phyloP scores from a whole-genome alignment of 2,888 invertebrate genomes.

The Megaustenia siamemsis region DNA sequence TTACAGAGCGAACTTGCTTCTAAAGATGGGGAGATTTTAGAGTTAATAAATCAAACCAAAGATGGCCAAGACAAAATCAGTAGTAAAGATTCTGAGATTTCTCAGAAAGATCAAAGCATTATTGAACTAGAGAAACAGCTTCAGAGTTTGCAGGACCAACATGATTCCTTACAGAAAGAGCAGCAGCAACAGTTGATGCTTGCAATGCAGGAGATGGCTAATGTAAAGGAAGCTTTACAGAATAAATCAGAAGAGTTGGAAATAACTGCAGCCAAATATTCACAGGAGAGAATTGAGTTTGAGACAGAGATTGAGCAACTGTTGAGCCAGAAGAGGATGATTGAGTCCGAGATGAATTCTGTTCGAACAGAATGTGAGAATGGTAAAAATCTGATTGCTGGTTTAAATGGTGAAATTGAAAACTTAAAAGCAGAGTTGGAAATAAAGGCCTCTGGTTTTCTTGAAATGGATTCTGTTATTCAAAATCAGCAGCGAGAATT shows the following conservation, averaged over 20 bases:
- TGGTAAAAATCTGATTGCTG: neutral
- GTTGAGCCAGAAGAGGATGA: neutral
- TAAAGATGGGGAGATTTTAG: constrained; percentile 23
- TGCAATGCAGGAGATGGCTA: neutral
- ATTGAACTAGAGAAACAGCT: constrained; percentile 22
- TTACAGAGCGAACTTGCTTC: neutral
- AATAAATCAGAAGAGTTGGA: constrained; percentile 27
- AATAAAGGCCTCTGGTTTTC: neutral
- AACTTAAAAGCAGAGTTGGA: constrained; percentile 29
- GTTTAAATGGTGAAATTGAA: neutral
- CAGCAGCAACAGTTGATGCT: neutral
- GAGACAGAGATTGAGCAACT: neutral
- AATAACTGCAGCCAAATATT: neutral
- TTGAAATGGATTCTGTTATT: neutral
- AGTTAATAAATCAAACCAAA: neutral
- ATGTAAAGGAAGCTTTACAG: neutral
- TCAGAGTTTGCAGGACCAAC: constrained; percentile 10
- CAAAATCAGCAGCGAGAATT: constrained; percentile 5
- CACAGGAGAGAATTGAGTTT: neutral
- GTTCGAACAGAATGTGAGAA: constrained; percentile 12
- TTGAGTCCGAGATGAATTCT: constrained; percentile 6
- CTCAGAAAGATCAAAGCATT: constrained; percentile 1
- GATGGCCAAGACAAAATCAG: neutral
- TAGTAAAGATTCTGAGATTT: neutral
- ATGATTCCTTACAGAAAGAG: neutral